phyloP scores from a whole-genome alignment of 1,140 invertebrate genomes.

The Drosophila bipectinata region DNA sequence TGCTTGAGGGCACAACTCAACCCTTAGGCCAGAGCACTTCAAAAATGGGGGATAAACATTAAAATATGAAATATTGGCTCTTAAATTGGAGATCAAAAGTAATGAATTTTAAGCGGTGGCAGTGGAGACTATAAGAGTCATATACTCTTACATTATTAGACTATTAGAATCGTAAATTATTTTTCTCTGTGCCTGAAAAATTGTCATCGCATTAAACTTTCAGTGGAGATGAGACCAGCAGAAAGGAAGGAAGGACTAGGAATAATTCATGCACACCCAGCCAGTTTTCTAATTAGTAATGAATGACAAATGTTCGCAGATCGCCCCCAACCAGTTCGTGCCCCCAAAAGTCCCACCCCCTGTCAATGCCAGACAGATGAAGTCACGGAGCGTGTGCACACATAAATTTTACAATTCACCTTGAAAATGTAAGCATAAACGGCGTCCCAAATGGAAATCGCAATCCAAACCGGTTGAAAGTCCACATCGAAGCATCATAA shows the following conservation, averaged over 20 bases:
- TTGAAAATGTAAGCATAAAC: conserved; percentile 56
- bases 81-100: too few species aligned
- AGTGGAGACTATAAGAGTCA: too few species aligned
- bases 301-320: conserved; percentile 47
- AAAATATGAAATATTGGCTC: too few species aligned
- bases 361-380: conserved; percentile 41
- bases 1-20: background rate
- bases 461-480: conserved; percentile 53
- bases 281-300: conserved; percentile 69
- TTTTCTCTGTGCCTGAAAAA: conserved; percentile 23
- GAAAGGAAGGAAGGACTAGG: conserved; percentile 21
- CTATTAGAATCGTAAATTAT: background rate
- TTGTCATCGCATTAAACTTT: conserved; percentile 40
- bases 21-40: background rate
- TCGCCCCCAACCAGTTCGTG: conserved; percentile 4
- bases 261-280: conserved; percentile 57
- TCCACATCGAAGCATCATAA: conserved; percentile 14
- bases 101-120: too few species aligned
- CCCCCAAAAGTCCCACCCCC: background rate
- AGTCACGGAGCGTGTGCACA: conserved; percentile 54
- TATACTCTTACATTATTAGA: too few species aligned
- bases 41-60: background rate
- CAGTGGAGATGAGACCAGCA: background rate
- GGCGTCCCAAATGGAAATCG: conserved; percentile 36
- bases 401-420: conserved; percentile 61